A percentile compares a stretch with the other conserved stretches of the same genome.
Evolutionary conservation across 2,113 vertebrate genomes (phyloP).

Genomic region (Hyperoodon ampullatus): DNA sequence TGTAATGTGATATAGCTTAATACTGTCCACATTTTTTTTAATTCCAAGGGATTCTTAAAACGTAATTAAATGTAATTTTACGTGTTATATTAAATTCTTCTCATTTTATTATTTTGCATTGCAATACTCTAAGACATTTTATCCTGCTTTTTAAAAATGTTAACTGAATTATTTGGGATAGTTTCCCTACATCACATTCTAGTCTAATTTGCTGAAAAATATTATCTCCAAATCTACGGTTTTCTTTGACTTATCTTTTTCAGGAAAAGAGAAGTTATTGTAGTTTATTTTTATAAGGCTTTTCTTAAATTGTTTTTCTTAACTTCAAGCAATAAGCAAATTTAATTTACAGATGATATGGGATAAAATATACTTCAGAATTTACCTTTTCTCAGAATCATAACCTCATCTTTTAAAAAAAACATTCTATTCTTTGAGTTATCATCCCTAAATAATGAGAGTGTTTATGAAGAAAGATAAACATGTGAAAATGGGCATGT

Average conservation of each 20-base stretch:
- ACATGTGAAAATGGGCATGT: rapidly evolving
- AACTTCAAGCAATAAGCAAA: not conserved
- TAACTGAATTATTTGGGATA: not conserved
- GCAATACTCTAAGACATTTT: not conserved
- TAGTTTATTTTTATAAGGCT: not conserved
- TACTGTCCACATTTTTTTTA: not conserved
- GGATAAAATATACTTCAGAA: not conserved
- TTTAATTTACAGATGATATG: not conserved
- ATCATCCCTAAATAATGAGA: not conserved
- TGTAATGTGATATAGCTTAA: not conserved
- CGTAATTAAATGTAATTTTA: not conserved
- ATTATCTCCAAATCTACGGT: not conserved
- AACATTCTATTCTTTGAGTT: not conserved
- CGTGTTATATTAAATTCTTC: not conserved
- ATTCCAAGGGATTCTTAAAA: not conserved
- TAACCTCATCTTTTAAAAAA: not conserved
- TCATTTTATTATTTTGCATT: not conserved
- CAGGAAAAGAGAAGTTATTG: not conserved
- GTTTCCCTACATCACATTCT: not conserved
- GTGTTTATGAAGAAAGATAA: not conserved
- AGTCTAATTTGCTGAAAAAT: not conserved
- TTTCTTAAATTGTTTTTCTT: not conserved
- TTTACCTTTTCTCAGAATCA: not conserved
- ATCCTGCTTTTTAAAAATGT: not conserved
- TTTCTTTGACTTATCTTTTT: not conserved